A percentile compares a stretch with the other conserved stretches of the same genome.
These are phyloP conservation scores for Leuciscus idus DNA, from an alignment of 2,113 vertebrate genomes.

Conservation along the genomic window DNA sequence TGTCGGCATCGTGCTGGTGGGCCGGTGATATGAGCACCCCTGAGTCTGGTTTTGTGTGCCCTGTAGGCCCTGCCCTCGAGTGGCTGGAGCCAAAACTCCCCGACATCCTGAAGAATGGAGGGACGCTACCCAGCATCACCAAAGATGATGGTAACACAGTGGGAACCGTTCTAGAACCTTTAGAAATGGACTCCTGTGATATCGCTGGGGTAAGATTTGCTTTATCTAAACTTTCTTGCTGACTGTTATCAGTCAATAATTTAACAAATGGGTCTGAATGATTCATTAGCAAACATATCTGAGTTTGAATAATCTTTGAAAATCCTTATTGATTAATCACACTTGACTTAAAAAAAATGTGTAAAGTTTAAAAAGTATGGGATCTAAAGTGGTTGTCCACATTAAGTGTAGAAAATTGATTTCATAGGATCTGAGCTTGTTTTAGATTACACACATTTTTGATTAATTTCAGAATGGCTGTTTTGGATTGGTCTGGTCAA, in stretches of 20 bases:
- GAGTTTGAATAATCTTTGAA: not conserved
- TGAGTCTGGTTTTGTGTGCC: constrained; percentile 80
- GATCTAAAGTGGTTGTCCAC: not conserved
- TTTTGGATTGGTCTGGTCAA: not conserved
- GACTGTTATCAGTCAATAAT: not conserved
- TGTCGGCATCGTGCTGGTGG: constrained; percentile 36
- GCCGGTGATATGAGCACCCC: constrained; percentile 81
- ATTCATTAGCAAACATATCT: not conserved
- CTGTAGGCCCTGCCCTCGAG: constrained; percentile 89
- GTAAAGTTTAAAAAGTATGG: not conserved
- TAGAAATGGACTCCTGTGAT: constrained; percentile 79
- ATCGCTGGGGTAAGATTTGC: constrained; percentile 84
- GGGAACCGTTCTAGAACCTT: constrained; percentile 78
- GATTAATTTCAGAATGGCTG: not conserved
- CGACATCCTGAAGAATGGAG: constrained; percentile 93
- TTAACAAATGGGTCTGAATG: not conserved
- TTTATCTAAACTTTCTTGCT: constrained; percentile 19
- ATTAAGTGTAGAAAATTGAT: not conserved
- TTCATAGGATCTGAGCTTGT: not conserved
- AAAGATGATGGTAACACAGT: constrained; percentile 76
- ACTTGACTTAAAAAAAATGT: not conserved
- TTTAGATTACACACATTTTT: not conserved
- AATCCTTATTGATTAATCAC: not conserved
- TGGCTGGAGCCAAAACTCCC: constrained; percentile 95
- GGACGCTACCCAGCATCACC: constrained; percentile 78